Percentiles rank a stretch among this genome's conserved stretches.
Evolutionary conservation across 2,888 invertebrate genomes (phyloP).

Genomic region (Dugesia japonica): DNA sequence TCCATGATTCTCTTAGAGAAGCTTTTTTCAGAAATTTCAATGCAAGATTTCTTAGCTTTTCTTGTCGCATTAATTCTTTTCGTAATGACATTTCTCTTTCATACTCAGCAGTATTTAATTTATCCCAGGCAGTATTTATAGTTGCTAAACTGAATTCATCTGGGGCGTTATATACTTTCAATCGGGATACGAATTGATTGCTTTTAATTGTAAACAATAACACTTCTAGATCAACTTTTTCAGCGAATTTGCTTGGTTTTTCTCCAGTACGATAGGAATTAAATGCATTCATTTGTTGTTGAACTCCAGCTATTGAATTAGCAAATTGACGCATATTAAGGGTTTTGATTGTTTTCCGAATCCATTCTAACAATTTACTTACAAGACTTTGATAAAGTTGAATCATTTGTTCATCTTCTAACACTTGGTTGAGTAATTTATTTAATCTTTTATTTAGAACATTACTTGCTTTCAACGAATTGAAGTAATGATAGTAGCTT

Average conservation of each 20-base stretch:
- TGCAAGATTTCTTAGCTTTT: slow-evolving; percentile 86
- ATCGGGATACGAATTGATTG: slow-evolving; percentile 60
- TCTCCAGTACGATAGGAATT: slow-evolving; percentile 75
- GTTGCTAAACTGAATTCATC: slow-evolving; percentile 97
- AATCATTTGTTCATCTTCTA: slow-evolving; percentile 94
- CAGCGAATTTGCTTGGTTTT: slow-evolving; percentile 71
- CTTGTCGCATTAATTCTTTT: slow-evolving; percentile 91
- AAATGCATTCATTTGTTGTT: slow-evolving; percentile 80
- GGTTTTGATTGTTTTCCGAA: slow-evolving; percentile 76
- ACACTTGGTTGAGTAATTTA: slow-evolving; percentile 91
- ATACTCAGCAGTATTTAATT: slow-evolving; percentile 90
- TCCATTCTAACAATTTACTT: slow-evolving; percentile 83
- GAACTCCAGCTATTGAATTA: slow-evolving; percentile 83
- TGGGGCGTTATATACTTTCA: slow-evolving; percentile 72
- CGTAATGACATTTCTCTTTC: slow-evolving; percentile 85
- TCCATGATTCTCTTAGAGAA: slow-evolving; percentile 97
- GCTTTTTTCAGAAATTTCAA: slow-evolving; percentile 92
- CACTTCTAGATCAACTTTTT: slow-evolving; percentile 36
- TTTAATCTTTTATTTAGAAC: slow-evolving; percentile 95
- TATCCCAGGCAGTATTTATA: slow-evolving; percentile 97
- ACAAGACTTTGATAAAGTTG: slow-evolving; percentile 87
- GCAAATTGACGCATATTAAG: slow-evolving; percentile 85
- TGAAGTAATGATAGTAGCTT: slow-evolving; percentile 99
- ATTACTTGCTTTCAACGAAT: slow-evolving; percentile 96
- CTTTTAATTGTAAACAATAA: slow-evolving; percentile 69